phyloP scores from a whole-genome alignment of 2,797 vertebrate species.

The Muscicapa striata region DNA sequence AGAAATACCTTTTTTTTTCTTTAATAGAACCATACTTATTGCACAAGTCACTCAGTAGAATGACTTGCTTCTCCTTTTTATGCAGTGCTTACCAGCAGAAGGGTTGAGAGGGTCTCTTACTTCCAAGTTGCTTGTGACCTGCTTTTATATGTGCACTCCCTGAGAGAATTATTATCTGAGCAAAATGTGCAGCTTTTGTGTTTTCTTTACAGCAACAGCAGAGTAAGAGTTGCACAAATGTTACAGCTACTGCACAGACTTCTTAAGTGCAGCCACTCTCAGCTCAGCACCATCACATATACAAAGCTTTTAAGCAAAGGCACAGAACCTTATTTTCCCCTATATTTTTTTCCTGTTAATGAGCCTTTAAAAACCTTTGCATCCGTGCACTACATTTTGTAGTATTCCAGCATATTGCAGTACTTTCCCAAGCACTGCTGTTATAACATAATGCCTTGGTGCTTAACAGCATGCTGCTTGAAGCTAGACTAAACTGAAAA shows the following conservation, averaged over 20 bases:
- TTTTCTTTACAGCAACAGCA: not conserved
- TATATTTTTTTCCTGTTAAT: not conserved
- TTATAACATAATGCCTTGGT: slow-evolving; percentile 11
- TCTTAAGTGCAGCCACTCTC: not conserved
- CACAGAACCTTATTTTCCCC: not conserved
- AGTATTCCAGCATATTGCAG: slow-evolving; percentile 25
- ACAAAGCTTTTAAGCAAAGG: not conserved
- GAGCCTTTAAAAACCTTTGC: slow-evolving; percentile 10
- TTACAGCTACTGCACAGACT: not conserved
- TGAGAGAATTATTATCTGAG: not conserved
- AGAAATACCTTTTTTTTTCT: slow-evolving; percentile 13
- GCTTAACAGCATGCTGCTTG: not conserved
- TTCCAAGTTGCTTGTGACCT: not conserved
- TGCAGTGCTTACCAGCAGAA: not conserved
- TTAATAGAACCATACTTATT: not conserved
- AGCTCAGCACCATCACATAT: not conserved
- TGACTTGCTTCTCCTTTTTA: not conserved
- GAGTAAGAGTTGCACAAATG: not conserved
- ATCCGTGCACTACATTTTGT: not conserved
- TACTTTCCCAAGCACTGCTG: not conserved
- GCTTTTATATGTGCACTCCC: not conserved
- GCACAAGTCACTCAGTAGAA: not conserved
- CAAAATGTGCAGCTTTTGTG: not conserved
- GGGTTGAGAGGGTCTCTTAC: not conserved
- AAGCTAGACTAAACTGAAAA: not conserved